Conservation (phyloP, 92 coral and sea anemone genomes). For the Parazoanthus atlanticus region DNA sequence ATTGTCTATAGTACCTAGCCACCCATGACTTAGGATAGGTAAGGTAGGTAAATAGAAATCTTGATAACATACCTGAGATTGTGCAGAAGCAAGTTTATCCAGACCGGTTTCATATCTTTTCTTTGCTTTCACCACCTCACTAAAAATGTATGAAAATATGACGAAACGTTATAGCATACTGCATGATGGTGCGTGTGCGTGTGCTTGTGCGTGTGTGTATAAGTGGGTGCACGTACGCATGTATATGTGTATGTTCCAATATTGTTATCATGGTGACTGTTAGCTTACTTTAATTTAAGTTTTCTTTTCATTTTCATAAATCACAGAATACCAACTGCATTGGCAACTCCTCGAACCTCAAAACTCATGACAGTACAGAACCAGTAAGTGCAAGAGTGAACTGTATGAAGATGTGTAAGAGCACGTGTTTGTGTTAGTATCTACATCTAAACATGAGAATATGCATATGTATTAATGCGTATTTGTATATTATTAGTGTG, state of each 20-base stretch:
- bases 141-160: constrained; percentile 35
- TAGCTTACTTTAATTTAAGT: too few relatives aligned
- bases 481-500: background rate
- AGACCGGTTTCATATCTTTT: constrained; percentile 95
- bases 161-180: background rate
- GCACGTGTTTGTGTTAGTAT: background rate
- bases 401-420: too few relatives aligned
- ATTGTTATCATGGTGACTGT: too few relatives aligned
- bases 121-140: constrained; percentile 94
- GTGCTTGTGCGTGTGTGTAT: background rate
- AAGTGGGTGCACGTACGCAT: background rate
- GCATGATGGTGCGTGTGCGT: background rate
- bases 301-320: too few relatives aligned
- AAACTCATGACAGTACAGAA: too few relatives aligned
- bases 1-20: too few relatives aligned
- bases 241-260: background rate
- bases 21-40: too few relatives aligned
- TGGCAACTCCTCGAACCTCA: too few relatives aligned
- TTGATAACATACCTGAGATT: constrained; percentile 79
- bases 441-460: too few relatives aligned
- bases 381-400: too few relatives aligned
- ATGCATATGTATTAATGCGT: too few relatives aligned
- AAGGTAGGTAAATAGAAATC: background rate
- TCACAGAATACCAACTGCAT: too few relatives aligned
- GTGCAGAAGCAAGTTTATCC: constrained; percentile 92